Conservation (phyloP, 1,140 invertebrate species). For the Lamellibrachia luymesi region DNA sequence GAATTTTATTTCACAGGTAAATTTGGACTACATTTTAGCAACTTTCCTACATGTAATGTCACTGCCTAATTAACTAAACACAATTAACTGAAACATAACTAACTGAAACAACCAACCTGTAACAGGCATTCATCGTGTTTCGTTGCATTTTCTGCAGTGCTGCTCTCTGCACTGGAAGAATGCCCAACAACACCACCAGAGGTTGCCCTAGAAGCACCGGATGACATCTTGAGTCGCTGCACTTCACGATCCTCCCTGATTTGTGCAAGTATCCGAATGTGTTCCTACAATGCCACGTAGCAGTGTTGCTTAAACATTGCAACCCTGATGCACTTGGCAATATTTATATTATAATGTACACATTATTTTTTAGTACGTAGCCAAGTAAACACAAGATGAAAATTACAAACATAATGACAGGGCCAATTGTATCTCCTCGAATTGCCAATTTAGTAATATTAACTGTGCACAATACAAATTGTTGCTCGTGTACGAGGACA, state of each 20-base stretch:
- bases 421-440: too few species aligned
- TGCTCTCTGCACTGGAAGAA: not conserved
- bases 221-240: not conserved
- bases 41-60: not conserved
- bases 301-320: not conserved
- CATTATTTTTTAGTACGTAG: too few species aligned
- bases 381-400: too few species aligned
- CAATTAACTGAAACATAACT: not conserved
- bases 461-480: too few species aligned
- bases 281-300: not conserved
- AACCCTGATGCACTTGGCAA: not conserved
- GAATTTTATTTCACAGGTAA: too few species aligned
- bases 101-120: not conserved
- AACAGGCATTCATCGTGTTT: not conserved
- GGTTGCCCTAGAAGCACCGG: too few species aligned
- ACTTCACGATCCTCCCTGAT: not conserved
- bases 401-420: too few species aligned
- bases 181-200: not conserved
- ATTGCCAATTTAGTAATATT: too few species aligned
- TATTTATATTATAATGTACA: too few species aligned
- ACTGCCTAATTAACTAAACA: not conserved
- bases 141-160: not conserved
- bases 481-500: too few species aligned
- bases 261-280: not conserved
- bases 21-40: not conserved